Conservation (phyloP, 2,888 invertebrate species). For the Keiferia lycopersicella region DNA sequence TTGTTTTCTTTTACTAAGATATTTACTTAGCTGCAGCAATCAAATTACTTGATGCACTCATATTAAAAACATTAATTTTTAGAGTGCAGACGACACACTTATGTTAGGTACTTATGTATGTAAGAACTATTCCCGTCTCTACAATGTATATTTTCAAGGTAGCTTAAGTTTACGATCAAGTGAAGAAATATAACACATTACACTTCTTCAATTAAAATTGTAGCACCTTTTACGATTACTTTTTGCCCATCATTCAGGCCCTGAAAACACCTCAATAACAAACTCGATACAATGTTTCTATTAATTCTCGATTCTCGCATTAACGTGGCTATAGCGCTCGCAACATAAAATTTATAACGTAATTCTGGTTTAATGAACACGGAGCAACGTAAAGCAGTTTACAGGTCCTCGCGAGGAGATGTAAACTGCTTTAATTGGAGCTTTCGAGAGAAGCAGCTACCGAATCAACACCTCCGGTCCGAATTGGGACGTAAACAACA, state of each 20-base stretch:
- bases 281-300: constrained; percentile 61
- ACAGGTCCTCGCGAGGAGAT: constrained; percentile 70
- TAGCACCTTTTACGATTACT: neutral
- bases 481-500: constrained; percentile 51
- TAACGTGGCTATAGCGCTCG: constrained; percentile 59
- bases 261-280: constrained; percentile 36
- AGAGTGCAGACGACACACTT: too few relatives aligned
- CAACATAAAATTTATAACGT: constrained; percentile 69
- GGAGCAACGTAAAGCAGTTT: constrained; percentile 55
- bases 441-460: constrained; percentile 51
- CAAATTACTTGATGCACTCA: too few relatives aligned
- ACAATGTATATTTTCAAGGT: neutral
- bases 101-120: too few relatives aligned
- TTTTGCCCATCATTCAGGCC: neutral
- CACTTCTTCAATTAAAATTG: constrained; percentile 9
- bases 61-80: too few relatives aligned
- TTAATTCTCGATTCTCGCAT: constrained; percentile 52
- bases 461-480: constrained; percentile 65
- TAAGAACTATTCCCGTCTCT: too few relatives aligned
- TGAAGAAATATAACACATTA: neutral
- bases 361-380: constrained; percentile 71
- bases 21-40: too few relatives aligned
- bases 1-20: too few relatives aligned
- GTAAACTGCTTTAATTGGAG: constrained; percentile 71
- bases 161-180: neutral